Base-by-base conservation (phyloP, 1,140 invertebrate genomes). In the Drosophila kanapiae region DNA sequence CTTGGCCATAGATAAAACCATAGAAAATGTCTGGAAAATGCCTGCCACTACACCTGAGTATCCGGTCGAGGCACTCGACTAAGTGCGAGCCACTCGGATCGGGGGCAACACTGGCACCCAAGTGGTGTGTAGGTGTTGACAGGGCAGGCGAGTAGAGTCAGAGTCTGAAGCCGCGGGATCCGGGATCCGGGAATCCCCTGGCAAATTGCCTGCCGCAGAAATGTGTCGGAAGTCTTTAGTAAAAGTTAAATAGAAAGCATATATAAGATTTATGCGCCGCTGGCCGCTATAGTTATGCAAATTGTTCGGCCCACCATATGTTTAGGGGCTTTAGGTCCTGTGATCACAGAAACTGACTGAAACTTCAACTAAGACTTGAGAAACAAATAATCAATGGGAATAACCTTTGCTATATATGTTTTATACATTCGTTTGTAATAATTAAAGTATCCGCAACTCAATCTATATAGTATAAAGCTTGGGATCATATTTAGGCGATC, bases 171-270 rank as follows among this genome's bases (percentile, higher is more conserved):
- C 10, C 11, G 33, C 16, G 29, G 16, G 11, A 14, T 54, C 14
- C 13, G 14, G 42, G 49, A 23, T 23, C 13, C 45, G 37, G 53
- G 70, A 58, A 63, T 74, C 51, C 29, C 38, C 60, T 72, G 70
- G 70, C 70, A 74, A 74, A 74, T 74, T 74, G 70, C 67, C 62
- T 63, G 76, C 63, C 72, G 86, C 64, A 67, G 80, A 88, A 88
- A 88, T 88, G 84, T 88, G 84, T 88, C 84, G 84, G 84, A 88
- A 88, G 84, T 88, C 77, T 88, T 88, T 88, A 88, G 84, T 88
- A 88, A 88, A 88, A 88, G 84, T 81, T 88, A 88, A 88, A 88
- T 90, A 90, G 85, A 88, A 88, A 84, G 85, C 84, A 88, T 88
- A 88, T 90, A 68, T 59, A 78, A 88, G 84, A 88, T 88, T 88